Evolutionary conservation across 2,888 invertebrate genomes (phyloP), one percentile per base, ranked within the genome.

Genomic region (Cryptocheilus praepositus): DNA sequence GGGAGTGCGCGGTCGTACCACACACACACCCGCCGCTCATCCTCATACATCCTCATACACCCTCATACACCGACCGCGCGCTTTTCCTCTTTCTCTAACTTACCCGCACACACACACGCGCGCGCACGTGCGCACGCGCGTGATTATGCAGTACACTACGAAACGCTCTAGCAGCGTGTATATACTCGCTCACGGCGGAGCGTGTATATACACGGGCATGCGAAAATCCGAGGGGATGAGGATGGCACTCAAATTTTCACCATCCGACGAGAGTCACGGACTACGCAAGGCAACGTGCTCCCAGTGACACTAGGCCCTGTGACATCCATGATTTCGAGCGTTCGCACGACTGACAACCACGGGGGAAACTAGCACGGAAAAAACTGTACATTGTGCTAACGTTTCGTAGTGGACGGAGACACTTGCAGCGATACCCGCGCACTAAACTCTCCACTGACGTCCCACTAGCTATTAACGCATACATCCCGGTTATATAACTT

Each of bases 401-500:
- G 60, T 58, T 53, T 56, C 18, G 21, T 25, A 11, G 43, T 51
- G 44, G 19, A 28, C 36, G 16, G 19, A 53, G 59, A 64, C 61
- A 61, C 45, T 64, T 65, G 57, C 57, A 66, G 46, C 19, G 54
- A 43, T 59, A 53, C 74, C n/a, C 52, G 49, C 28, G 16, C 67
- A 58, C 53, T 53, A 46, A 36, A 57, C 49, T 62, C 65, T 64
- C 46, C 70, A 78, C 75, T 74, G 78, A 80, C 77, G 76, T 80
- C 77, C 75, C 70, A 79, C 73, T 71, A 74, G 64, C 81, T 79
- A 82, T 83, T 78, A 82, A 83, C 80, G 76, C 83, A 79, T 77
- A 79, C 72, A 83, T 80, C 72, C 69, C 76, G 76, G 69, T 84
- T 85, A 86, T 81, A 81, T 86, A 85, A 85, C 80, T 69, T 79